Conservation (phyloP, 1,140 invertebrate species). For the Tenebrio molitor region DNA sequence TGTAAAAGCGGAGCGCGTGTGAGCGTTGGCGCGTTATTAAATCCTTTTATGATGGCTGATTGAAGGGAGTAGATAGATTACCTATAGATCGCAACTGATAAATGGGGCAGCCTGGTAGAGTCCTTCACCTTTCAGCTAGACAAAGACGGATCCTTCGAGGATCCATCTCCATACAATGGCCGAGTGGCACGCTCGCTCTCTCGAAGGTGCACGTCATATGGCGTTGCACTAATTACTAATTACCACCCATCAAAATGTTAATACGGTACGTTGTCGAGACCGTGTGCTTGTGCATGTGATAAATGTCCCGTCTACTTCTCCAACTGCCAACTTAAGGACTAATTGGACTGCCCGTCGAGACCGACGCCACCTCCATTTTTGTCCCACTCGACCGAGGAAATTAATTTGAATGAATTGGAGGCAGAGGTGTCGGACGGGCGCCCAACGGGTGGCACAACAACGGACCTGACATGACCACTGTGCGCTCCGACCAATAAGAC, state of each 20-base stretch:
- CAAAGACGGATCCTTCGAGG: conserved; percentile 21
- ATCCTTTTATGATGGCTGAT: conserved; percentile 48
- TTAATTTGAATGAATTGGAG: conserved; percentile 28
- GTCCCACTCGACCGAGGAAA: conserved; percentile 1
- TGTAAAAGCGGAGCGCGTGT: conserved; percentile 9
- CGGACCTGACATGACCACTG: conserved; percentile 18
- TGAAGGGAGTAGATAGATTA: conserved; percentile 49
- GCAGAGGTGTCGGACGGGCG: conserved; percentile 2
- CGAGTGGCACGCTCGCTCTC: conserved; percentile 28
- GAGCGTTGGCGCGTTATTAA: conserved; percentile 43
- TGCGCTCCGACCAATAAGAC: neutral
- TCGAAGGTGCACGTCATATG: conserved; percentile 45
- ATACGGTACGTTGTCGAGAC: conserved; percentile 44
- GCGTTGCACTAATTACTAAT: conserved; percentile 53
- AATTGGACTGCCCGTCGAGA: conserved; percentile 24
- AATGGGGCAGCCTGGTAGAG: conserved; percentile 41
- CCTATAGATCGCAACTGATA: conserved; percentile 44
- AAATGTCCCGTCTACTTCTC: conserved; percentile 35
- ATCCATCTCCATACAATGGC: conserved; percentile 49
- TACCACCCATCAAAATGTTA: conserved; percentile 53
- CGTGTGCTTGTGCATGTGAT: conserved; percentile 7
- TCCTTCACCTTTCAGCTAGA: conserved; percentile 43
- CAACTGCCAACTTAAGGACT: conserved; percentile 23
- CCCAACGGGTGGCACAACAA: conserved; percentile 12
- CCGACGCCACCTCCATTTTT: conserved; percentile 25